Evolutionary conservation across 35 echinoderm and acorn worm genomes (phyloP).

Genomic region (Heliocidaris tuberculata): DNA sequence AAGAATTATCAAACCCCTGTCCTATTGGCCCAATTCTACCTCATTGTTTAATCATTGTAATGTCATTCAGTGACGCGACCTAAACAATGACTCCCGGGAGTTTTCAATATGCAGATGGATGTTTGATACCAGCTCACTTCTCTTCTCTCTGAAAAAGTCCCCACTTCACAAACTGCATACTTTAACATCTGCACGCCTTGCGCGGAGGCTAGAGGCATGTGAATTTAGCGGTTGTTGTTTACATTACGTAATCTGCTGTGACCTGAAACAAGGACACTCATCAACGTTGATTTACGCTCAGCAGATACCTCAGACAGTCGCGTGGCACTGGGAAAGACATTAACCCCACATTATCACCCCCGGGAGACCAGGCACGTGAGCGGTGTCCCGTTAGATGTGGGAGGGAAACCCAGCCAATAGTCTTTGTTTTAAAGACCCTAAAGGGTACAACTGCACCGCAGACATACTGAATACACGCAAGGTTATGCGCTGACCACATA

Average conservation of each 20-base stretch:
- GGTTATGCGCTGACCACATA: background rate
- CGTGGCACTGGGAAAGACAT: constrained; percentile 33
- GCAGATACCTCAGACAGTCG: background rate
- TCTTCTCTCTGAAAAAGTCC: too few species aligned
- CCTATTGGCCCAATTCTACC: too few species aligned
- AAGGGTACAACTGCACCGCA: background rate
- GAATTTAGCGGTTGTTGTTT: constrained; percentile 19
- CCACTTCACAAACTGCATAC: too few species aligned
- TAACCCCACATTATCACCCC: constrained; percentile 36
- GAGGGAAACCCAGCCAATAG: background rate
- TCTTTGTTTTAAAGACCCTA: constrained; percentile 17
- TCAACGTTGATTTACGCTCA: constrained; percentile 19
- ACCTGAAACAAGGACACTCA: constrained; percentile 40
- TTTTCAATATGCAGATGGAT: too few species aligned
- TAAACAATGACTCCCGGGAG: too few species aligned
- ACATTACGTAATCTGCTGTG: constrained; percentile 40
- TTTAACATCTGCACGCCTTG: background rate
- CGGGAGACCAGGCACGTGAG: background rate
- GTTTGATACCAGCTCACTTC: too few species aligned
- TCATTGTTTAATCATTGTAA: too few species aligned
- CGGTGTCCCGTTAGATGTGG: background rate
- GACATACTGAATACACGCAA: background rate
- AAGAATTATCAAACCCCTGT: too few species aligned
- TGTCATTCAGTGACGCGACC: too few species aligned
- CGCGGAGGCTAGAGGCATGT: background rate